Conservation (phyloP, 2,113 vertebrate genomes). For the Pseudolaguvia tuberculata region DNA sequence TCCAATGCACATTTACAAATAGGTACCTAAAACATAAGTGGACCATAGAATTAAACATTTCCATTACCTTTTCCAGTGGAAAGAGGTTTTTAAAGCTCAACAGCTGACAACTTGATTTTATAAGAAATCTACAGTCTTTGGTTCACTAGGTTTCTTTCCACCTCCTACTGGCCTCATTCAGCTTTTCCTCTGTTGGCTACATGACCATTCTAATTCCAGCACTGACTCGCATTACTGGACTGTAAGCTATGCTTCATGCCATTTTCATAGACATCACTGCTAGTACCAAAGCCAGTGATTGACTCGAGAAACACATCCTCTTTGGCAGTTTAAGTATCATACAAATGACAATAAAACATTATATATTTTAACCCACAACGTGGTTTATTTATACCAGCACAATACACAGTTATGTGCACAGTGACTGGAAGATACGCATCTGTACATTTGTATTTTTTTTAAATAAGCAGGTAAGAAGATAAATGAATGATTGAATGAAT, state of each 20-base stretch:
- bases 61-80: background rate
- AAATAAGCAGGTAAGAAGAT: too few species aligned
- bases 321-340: background rate
- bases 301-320: background rate
- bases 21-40: background rate
- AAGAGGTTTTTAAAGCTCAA: background rate
- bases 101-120: conserved; percentile 5
- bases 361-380: background rate
- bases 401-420: background rate
- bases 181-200: background rate
- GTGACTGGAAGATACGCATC: background rate
- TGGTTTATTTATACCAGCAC: background rate
- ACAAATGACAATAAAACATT: too few species aligned
- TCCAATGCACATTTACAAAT: background rate
- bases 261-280: background rate
- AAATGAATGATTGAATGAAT: too few species aligned
- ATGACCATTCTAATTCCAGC: background rate
- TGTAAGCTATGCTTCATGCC: background rate
- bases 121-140: conserved; percentile 21
- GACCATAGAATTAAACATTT: background rate
- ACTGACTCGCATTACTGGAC: background rate
- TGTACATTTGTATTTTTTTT: background rate
- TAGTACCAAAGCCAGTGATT: background rate
- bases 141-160: conserved; percentile 14
- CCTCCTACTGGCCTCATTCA: conserved; percentile 5